Conservation (phyloP, 2,797 vertebrate species). For the Heterohyrax brucei region DNA sequence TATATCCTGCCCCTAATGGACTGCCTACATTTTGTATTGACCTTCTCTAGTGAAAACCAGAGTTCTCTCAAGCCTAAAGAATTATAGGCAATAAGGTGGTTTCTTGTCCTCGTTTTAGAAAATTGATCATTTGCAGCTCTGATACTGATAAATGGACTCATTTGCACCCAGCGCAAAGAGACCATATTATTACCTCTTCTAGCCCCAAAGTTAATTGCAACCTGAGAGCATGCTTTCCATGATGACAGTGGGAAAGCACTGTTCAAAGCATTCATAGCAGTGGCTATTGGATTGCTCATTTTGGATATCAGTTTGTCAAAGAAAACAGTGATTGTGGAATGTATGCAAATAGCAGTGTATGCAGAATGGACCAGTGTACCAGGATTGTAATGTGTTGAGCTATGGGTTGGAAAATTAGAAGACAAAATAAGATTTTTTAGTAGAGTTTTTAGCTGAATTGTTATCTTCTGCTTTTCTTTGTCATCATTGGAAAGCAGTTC, state of each 20-base stretch:
- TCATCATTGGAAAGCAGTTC: slow-evolving; percentile 51
- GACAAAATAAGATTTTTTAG: not conserved
- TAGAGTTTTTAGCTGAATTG: not conserved
- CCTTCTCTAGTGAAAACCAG: slow-evolving; percentile 1
- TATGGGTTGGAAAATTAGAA: not conserved
- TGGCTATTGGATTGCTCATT: slow-evolving; percentile 66
- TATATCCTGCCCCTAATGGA: slow-evolving; percentile 33
- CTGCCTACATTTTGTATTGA: not conserved
- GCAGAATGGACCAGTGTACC: not conserved
- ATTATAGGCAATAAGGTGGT: slow-evolving; percentile 64
- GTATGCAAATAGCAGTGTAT: not conserved
- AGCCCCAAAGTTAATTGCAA: slow-evolving; percentile 80
- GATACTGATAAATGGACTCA: slow-evolving; percentile 83
- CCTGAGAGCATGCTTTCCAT: slow-evolving; percentile 75
- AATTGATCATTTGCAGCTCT: slow-evolving; percentile 78
- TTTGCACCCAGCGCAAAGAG: slow-evolving; percentile 75
- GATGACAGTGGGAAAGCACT: slow-evolving; percentile 76
- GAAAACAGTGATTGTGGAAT: slow-evolving; percentile 20
- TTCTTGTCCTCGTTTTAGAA: slow-evolving; percentile 67
- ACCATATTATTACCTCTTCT: slow-evolving; percentile 76
- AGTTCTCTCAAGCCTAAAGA: slow-evolving; percentile 24
- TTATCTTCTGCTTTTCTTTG: slow-evolving; percentile 51
- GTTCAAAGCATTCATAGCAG: slow-evolving; percentile 60
- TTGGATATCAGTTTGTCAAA: slow-evolving; percentile 76
- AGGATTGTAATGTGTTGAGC: not conserved